Evolutionary conservation across 2,797 vertebrate species (phyloP).

Genomic region (Hydrocynus forskahlii): DNA sequence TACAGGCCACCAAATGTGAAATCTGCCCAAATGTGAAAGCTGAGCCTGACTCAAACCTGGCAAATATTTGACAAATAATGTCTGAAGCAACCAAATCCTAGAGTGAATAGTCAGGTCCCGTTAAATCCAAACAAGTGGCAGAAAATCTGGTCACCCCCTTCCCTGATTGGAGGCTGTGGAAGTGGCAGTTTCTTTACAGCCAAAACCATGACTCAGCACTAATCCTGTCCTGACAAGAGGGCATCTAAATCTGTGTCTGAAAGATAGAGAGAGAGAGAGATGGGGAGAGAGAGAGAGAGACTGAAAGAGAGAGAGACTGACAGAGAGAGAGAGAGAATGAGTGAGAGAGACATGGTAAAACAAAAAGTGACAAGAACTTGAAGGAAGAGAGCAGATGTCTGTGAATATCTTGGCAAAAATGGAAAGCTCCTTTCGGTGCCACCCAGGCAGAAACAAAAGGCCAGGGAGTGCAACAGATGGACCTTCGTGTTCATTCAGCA

Average conservation of each 20-base stretch:
- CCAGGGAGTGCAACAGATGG: constrained; percentile 51
- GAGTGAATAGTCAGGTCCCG: not conserved
- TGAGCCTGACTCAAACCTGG: not conserved
- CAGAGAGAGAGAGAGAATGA: too few relatives aligned
- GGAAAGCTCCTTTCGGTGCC: constrained; percentile 32
- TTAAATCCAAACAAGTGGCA: constrained; percentile 38
- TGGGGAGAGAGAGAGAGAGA: constrained; percentile 25
- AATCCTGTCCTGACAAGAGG: constrained; percentile 33
- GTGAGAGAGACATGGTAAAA: constrained; percentile 11
- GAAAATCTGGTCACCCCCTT: constrained; percentile 52
- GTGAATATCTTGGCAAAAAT: constrained; percentile 41
- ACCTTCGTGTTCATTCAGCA: constrained; percentile 30
- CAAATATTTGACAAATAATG: not conserved
- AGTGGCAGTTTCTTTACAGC: constrained; percentile 56
- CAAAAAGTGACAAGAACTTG: constrained; percentile 22
- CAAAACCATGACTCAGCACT: constrained; percentile 47
- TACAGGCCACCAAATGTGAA: not conserved
- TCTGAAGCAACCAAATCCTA: not conserved
- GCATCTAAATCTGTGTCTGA: constrained; percentile 47
- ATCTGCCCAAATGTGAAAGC: not conserved
- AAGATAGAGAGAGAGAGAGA: not conserved
- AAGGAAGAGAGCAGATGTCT: constrained; percentile 56
- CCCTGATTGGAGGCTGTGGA: constrained; percentile 55
- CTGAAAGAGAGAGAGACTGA: too few relatives aligned
- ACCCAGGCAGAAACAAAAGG: constrained; percentile 49